Evolutionary conservation across 2,888 invertebrate species (phyloP).

Genomic region (Ophonus ardosiacus): DNA sequence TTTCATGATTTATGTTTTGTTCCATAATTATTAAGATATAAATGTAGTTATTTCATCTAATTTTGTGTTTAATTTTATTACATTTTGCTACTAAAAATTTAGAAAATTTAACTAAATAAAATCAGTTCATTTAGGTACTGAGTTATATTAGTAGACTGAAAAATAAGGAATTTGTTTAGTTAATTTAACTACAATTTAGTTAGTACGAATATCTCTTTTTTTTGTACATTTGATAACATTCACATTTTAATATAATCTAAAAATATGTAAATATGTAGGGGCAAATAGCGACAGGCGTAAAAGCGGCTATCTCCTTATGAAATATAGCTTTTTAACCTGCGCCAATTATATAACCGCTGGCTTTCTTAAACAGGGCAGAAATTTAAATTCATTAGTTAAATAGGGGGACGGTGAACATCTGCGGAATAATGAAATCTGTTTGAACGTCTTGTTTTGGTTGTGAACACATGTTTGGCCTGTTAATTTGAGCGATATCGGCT

Average conservation of each 20-base stretch:
- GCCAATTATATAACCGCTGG: constrained; percentile 69
- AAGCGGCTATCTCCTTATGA: constrained; percentile 66
- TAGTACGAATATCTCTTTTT: too few species aligned
- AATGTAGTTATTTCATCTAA: too few species aligned
- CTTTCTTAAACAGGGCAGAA: constrained; percentile 70
- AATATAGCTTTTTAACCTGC: constrained; percentile 71
- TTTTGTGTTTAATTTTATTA: too few species aligned
- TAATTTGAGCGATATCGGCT: constrained; percentile 71
- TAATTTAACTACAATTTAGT: too few species aligned
- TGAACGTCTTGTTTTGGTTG: constrained; percentile 70
- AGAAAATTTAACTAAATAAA: too few species aligned
- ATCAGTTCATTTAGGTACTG: too few species aligned
- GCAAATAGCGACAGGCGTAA: background rate
- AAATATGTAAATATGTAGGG: background rate
- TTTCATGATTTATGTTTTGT: too few species aligned
- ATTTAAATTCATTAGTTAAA: constrained; percentile 71
- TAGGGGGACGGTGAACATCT: constrained; percentile 68
- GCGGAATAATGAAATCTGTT: constrained; percentile 72
- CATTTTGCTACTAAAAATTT: too few species aligned
- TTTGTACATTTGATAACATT: background rate
- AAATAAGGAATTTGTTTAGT: too few species aligned
- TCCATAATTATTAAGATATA: too few species aligned
- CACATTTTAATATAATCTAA: background rate
- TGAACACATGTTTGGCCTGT: constrained; percentile 70
- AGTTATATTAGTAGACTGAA: too few species aligned